Conservation (phyloP, 2,113 vertebrate genomes). For the Butorides virescens region DNA sequence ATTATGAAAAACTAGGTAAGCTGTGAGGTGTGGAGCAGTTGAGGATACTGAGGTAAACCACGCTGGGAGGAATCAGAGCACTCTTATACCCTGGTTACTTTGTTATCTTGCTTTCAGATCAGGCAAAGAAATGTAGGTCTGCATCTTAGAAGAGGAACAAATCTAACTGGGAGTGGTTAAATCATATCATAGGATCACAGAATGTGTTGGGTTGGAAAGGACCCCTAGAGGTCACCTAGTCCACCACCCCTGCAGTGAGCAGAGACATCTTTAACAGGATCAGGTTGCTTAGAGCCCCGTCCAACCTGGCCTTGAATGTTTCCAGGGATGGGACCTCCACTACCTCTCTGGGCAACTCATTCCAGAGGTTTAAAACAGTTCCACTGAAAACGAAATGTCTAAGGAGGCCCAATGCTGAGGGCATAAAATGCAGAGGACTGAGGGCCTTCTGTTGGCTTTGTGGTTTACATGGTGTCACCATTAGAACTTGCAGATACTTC, state of each 20-base stretch:
- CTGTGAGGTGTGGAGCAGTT: not conserved
- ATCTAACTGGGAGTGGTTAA: not conserved
- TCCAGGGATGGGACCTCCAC: too few relatives aligned
- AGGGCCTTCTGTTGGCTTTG: not conserved
- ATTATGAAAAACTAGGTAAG: not conserved
- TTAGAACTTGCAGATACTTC: not conserved
- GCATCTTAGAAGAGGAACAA: not conserved
- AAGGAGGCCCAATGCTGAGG: not conserved
- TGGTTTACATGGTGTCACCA: not conserved
- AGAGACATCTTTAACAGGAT: too few relatives aligned
- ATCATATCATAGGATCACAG: not conserved
- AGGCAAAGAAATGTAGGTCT: not conserved
- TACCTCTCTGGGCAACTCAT: too few relatives aligned
- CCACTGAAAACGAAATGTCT: not conserved
- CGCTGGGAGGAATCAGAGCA: not conserved
- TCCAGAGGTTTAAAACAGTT: not conserved
- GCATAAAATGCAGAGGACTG: not conserved
- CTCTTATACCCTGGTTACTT: not conserved
- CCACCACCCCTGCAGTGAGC: too few relatives aligned
- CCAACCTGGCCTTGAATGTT: too few relatives aligned
- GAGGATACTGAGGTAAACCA: not conserved
- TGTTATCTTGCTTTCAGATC: not conserved
- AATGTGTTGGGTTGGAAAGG: too few relatives aligned
- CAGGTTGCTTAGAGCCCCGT: too few relatives aligned
- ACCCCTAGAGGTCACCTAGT: too few relatives aligned